Base-by-base conservation (phyloP, 1,140 invertebrate species). In the Pseudobourletiella spinata region DNA sequence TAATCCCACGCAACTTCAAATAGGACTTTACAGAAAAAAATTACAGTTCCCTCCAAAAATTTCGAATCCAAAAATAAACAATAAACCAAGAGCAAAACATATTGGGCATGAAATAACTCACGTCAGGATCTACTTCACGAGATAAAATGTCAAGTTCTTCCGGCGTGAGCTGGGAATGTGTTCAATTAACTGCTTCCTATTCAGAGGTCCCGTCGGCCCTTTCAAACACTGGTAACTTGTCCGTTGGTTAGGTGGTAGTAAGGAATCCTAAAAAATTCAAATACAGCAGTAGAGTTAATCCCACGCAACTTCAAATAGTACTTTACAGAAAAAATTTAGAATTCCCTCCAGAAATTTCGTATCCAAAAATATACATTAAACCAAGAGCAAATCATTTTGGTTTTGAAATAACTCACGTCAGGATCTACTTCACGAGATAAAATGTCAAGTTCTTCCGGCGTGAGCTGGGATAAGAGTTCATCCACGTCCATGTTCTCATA, bases 111-210 rank as follows among this genome's bases (percentile, higher is more conserved):
- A n/a, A n/a, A n/a, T n/a, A n/a, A 83, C 91, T 93, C 81, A 98
- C 95, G 83, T 99, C 95, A 69, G 96, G 95, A 82, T 99, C 96
- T 63, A 98, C 94, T 84, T 99, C 95, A 79, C 92, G 94, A 70
- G 94, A 94, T 63, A 99, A 81, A 76, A 98, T 90, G 71, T 94
- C 94, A 52, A 99, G 85, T 80, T 99, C 96, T 75, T 98, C 95
- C 16, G 87, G 83, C 59, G 94, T 89, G 48, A 99, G 81, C 73
- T 97, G 91, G 39, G 88, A 65, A 99, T 89, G 78, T 95, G 95
- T 72, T 96, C 89, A 68, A 99, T 91, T 46, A 99, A 80, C 74
- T 97, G 91, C 78, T 97, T 95, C 28, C 96, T 83, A 79, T 98
- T 89, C 64, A 96, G 80, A 6, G 95, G 94, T 50, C 96, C 96